Evolutionary conservation across 2,888 invertebrate species (phyloP), one percentile per base, ranked within the genome.

Genomic region (Protodeltote pygarga): DNA sequence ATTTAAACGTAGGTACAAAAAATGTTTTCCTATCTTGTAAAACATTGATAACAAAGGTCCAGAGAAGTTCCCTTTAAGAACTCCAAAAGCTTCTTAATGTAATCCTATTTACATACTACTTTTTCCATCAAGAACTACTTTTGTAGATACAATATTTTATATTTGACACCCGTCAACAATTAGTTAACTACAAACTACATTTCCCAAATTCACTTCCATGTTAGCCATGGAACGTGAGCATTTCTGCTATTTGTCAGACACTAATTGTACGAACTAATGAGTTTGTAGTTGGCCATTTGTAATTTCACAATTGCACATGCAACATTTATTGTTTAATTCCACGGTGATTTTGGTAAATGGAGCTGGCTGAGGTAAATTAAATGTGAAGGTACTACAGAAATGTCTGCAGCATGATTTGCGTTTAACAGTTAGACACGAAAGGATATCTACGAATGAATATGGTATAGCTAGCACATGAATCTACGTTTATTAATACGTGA

Each of bases 191-290:
- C 14, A 8, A 17, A n/a, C 19, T 25, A 35, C 19, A 77, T 78
- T 77, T 72, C 55, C 73, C 63, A 69, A 79, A 79, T 79, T 73
- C 67, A 70, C 65, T 66, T 13, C 5, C 11, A 8, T 14, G 27
- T 27, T 66, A 64, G 68, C 64, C 70, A 71, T 70, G 67, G 64
- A 70, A 69, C 60, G 50, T 41, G 40, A 42, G 48, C 41, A 57
- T 59, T 46, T 48, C 54, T 39, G 62, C 57, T 58, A 63, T 66
- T 65, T 66, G 67, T 63, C 40, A 50, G 55, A 64, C 37, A 61
- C 59, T 58, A 55, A 37, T 66, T 60, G 53, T 67, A 65, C 46
- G 40, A 13, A 72, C 75, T 71, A 71, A 72, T 72, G 73, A 75
- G 71, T 71, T 63, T 75, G 67, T 71, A 71, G 69, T n/a, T 73